phyloP scores from a whole-genome alignment of 2,797 vertebrate species.

The Acestrorhynchus altus region DNA sequence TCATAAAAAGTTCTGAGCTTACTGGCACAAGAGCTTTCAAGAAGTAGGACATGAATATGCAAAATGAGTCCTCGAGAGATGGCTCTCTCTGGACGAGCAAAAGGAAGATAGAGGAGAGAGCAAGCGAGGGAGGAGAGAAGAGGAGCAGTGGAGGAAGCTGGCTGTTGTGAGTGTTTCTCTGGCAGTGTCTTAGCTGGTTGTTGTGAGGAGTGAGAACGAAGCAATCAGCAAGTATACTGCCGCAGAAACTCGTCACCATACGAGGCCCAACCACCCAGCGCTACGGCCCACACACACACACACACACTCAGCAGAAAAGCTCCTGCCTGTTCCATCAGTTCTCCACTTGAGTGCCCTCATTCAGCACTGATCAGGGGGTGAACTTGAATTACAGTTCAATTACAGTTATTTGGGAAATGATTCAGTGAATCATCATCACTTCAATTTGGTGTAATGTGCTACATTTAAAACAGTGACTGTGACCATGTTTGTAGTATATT shows the following conservation, averaged over 20 bases:
- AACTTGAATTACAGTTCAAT: neutral
- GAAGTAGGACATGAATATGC: slow-evolving; percentile 23
- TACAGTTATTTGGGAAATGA: neutral
- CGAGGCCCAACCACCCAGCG: slow-evolving; percentile 61
- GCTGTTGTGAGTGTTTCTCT: slow-evolving; percentile 98
- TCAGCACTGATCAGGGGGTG: neutral
- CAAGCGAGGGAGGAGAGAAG: slow-evolving; percentile 31
- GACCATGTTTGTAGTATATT: neutral
- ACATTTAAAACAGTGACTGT: neutral
- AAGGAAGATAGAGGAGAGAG: slow-evolving; percentile 28
- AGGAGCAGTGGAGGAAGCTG: slow-evolving; percentile 41
- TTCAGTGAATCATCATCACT: neutral
- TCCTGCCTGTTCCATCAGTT: neutral
- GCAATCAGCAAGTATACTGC: slow-evolving; percentile 99
- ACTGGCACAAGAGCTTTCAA: slow-evolving; percentile 15
- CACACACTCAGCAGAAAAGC: neutral
- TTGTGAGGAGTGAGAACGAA: slow-evolving; percentile 95
- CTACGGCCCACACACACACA: neutral
- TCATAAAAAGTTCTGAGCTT: slow-evolving; percentile 14
- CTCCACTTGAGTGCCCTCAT: too few relatives aligned
- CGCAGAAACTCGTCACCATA: slow-evolving; percentile 96
- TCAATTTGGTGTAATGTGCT: too few relatives aligned
- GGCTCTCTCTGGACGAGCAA: neutral
- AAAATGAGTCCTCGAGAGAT: slow-evolving; percentile 19
- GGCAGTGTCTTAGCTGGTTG: slow-evolving; percentile 99